These are phyloP conservation scores for Macrostomum lignano DNA, from an alignment of 1,140 invertebrate species.

Conservation along the genomic window DNA sequence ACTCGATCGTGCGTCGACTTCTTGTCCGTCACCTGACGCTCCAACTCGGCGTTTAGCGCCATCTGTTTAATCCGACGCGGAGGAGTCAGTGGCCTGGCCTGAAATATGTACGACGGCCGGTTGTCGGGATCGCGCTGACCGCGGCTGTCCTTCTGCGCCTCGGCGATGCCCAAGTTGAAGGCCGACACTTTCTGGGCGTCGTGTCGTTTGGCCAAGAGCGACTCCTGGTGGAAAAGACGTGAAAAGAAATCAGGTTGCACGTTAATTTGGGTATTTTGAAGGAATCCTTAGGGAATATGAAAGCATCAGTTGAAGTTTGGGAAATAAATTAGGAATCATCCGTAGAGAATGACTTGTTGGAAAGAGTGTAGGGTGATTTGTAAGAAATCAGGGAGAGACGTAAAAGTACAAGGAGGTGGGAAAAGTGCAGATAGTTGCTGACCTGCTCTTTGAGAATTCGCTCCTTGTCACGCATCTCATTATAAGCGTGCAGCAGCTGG, in stretches of 20 bases:
- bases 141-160: conserved; percentile 16
- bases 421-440: too few relatives aligned
- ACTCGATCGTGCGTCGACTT: conserved; percentile 11
- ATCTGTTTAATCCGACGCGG: conserved; percentile 17
- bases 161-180: conserved; percentile 25
- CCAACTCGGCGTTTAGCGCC: conserved; percentile 9
- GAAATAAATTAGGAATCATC: too few relatives aligned
- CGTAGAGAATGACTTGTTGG: too few relatives aligned
- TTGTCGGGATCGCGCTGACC: conserved; percentile 13
- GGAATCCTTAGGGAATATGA: too few relatives aligned
- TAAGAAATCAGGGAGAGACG: too few relatives aligned
- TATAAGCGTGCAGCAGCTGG: conserved; percentile 21
- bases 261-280: too few relatives aligned
- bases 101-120: conserved; percentile 24
- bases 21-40: conserved; percentile 14
- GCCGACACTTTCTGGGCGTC: conserved; percentile 23
- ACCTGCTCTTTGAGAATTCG: conserved; percentile 21
- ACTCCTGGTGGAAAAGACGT: conserved; percentile 13
- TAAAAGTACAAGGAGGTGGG: too few relatives aligned
- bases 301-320: too few relatives aligned
- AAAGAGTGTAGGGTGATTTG: too few relatives aligned
- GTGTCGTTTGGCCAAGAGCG: conserved; percentile 12
- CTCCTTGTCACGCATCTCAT: conserved; percentile 22
- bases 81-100: conserved; percentile 20
- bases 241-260: too few relatives aligned